Evolutionary conservation across 2,113 vertebrate species (phyloP).

Genomic region (Corythornis madagascariensis): DNA sequence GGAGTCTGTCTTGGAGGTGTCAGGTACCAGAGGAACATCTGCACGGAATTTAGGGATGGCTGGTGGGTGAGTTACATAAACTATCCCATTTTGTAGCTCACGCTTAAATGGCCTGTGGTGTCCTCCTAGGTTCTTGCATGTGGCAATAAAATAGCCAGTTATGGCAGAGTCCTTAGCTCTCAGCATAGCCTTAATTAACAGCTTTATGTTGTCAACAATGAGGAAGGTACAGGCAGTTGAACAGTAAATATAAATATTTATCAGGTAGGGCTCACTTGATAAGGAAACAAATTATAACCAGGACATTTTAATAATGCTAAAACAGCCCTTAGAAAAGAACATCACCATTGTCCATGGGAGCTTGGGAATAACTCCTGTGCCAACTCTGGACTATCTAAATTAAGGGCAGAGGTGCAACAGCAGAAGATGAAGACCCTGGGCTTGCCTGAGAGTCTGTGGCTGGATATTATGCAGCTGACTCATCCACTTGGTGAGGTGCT

Average conservation of each 20-base stretch:
- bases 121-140: background rate
- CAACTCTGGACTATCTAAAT: background rate
- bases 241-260: background rate
- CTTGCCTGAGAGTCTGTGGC: background rate
- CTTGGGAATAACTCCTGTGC: background rate
- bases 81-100: background rate
- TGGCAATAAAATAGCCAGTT: background rate
- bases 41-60: background rate
- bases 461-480: rapidly evolving
- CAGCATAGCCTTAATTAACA: background rate
- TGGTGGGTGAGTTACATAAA: background rate
- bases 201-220: background rate
- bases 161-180: background rate
- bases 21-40: background rate
- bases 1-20: background rate
- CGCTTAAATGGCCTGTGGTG: background rate
- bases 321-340: background rate
- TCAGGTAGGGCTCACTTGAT: background rate
- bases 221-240: background rate
- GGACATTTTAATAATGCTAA: background rate
- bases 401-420: background rate
- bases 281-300: background rate
- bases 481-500: rapidly evolving
- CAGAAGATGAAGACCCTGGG: background rate
- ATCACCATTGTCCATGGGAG: background rate